Conservation (phyloP, 2,888 invertebrate genomes). For the Sthenelais limicola region DNA sequence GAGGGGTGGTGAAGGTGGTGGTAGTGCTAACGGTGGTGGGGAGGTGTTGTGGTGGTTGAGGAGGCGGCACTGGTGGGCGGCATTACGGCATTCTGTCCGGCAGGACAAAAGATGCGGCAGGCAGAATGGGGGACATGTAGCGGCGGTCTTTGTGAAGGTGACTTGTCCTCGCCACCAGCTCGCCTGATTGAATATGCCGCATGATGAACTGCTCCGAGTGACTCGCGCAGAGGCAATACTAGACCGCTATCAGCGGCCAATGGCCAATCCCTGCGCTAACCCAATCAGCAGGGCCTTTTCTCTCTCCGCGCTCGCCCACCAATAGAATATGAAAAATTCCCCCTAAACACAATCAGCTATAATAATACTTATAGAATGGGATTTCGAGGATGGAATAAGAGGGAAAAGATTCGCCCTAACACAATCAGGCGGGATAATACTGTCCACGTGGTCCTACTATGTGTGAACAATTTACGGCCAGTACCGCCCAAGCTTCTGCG, state of each 20-base stretch:
- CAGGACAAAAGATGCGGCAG: conserved; percentile 13
- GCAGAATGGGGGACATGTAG: conserved; percentile 19
- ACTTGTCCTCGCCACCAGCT: conserved; percentile 31
- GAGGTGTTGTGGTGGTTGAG: no score
- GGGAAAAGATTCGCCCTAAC: conserved; percentile 36
- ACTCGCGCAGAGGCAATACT: conserved; percentile 34
- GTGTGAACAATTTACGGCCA: conserved; percentile 30
- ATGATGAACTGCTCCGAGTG: conserved; percentile 33
- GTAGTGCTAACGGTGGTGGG: neutral
- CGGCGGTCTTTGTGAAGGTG: conserved; percentile 31
- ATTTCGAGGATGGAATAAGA: conserved; percentile 36
- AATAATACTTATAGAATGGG: conserved; percentile 40
- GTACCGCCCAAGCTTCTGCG: neutral
- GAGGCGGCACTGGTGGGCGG: no score
- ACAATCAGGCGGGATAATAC: conserved; percentile 22
- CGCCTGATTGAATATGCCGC: conserved; percentile 39
- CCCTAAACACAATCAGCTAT: conserved; percentile 33
- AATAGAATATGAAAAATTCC: conserved; percentile 38
- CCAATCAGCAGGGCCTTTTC: conserved; percentile 30
- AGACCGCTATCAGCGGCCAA: conserved; percentile 32
- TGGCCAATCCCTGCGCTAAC: conserved; percentile 25
- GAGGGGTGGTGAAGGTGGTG: neutral
- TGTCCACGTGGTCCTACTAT: conserved; percentile 8
- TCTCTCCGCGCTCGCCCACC: conserved; percentile 13
- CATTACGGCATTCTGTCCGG: no score